Conservation (phyloP, 2,113 vertebrate species). For the Falco punctatus region DNA sequence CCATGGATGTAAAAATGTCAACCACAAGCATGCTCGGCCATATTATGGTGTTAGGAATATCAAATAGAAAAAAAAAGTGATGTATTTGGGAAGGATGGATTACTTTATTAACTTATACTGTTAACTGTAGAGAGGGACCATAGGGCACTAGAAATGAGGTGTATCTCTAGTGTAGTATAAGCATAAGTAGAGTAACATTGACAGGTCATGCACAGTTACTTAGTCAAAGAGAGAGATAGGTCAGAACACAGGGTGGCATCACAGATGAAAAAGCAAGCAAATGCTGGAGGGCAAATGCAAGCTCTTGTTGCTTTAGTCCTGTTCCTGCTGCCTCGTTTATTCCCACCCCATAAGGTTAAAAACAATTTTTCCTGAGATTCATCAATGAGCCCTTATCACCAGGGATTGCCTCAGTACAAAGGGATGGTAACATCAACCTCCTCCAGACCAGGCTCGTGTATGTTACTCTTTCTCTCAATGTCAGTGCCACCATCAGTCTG, state of each 20-base stretch:
- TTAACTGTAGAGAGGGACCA: neutral
- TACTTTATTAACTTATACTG: neutral
- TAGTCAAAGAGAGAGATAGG: neutral
- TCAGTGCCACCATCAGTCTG: neutral
- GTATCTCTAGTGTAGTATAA: neutral
- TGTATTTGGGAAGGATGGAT: neutral
- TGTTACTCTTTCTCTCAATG: neutral
- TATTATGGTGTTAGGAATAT: neutral
- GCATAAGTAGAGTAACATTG: neutral
- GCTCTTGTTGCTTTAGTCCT: neutral
- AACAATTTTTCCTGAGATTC: neutral
- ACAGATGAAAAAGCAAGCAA: neutral
- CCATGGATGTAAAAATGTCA: neutral
- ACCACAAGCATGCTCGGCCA: neutral
- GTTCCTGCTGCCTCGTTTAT: neutral
- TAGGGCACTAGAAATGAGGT: neutral
- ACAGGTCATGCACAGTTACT: neutral
- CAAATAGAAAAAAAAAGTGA: neutral
- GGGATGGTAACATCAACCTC: neutral
- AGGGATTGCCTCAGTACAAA: neutral
- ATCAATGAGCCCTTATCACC: fast-evolving
- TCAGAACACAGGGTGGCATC: neutral
- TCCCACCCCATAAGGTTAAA: neutral
- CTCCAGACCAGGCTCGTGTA: neutral
- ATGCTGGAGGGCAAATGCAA: neutral